phyloP scores from a whole-genome alignment of 37 sponge, comb jelly and placozoan species.

The Beroe ovata region DNA sequence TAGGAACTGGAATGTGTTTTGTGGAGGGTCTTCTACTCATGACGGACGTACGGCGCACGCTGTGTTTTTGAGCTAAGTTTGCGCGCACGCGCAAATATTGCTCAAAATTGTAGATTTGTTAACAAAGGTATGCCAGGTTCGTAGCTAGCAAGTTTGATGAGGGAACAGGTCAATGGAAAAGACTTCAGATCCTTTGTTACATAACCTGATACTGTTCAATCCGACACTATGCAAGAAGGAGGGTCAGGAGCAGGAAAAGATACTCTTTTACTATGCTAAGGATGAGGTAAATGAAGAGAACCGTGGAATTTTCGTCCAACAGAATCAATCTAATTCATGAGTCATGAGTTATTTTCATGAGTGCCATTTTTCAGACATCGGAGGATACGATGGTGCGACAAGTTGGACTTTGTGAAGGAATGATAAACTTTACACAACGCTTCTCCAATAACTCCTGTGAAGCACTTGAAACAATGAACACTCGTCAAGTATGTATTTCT shows the following conservation, averaged over 20 bases:
- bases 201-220: conserved; percentile 41
- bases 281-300: conserved; percentile 60
- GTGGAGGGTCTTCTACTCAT: background rate
- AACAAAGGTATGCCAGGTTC: too few species aligned
- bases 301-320: too few species aligned
- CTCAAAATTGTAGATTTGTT: background rate
- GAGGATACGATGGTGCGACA: conserved; percentile 77
- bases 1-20: too few species aligned
- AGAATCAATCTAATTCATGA: too few species aligned
- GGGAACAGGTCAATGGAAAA: conserved; percentile 21
- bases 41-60: background rate
- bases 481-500: conserved; percentile 38
- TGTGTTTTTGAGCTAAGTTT: background rate
- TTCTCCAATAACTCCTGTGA: conserved; percentile 56
- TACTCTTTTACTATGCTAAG: conserved; percentile 81
- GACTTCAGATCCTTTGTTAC: background rate
- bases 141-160: background rate
- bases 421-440: conserved; percentile 76
- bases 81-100: background rate
- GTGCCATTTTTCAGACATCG: conserved; percentile 1
- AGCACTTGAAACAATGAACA: conserved; percentile 29
- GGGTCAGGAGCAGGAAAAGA: conserved; percentile 82
- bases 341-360: too few species aligned
- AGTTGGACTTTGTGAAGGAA: conserved; percentile 85
- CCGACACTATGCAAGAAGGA: conserved; percentile 54